Conservation (phyloP, 1,140 invertebrate genomes). For the Drosophila bocki region DNA sequence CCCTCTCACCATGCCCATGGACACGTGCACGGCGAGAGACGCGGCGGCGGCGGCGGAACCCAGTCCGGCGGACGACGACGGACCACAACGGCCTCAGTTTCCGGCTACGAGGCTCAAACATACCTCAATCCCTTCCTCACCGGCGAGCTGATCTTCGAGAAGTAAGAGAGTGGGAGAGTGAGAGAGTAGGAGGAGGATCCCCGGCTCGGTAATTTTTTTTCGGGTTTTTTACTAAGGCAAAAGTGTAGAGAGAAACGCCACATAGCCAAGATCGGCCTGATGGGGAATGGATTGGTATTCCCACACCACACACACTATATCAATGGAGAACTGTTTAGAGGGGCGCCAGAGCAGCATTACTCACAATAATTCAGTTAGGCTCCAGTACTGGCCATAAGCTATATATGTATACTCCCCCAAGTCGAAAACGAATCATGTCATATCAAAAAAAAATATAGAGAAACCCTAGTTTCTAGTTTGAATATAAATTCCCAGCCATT, state of each 20-base stretch:
- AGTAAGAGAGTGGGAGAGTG: constrained; percentile 46
- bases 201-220: background rate
- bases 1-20: constrained; percentile 63
- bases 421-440: background rate
- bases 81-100: constrained; percentile 69
- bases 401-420: background rate
- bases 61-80: constrained; percentile 56
- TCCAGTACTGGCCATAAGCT: constrained; percentile 27
- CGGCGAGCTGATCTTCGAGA: constrained; percentile 82
- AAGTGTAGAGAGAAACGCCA: background rate
- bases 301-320: constrained; percentile 24
- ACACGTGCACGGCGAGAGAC: constrained; percentile 66
- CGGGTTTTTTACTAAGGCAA: constrained; percentile 17
- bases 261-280: constrained; percentile 3
- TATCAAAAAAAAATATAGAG: constrained; percentile 3
- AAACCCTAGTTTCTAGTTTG: background rate
- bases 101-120: constrained; percentile 78
- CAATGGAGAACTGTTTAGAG: constrained; percentile 32
- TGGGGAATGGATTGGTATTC: background rate
- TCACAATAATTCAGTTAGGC: constrained; percentile 13
- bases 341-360: constrained; percentile 17
- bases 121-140: constrained; percentile 82
- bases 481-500: background rate
- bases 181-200: background rate
- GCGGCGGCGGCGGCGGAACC: constrained; percentile 27